These are phyloP conservation scores for Protonemura montana DNA, from an alignment of 2,888 invertebrate species.

Conservation along the genomic window DNA sequence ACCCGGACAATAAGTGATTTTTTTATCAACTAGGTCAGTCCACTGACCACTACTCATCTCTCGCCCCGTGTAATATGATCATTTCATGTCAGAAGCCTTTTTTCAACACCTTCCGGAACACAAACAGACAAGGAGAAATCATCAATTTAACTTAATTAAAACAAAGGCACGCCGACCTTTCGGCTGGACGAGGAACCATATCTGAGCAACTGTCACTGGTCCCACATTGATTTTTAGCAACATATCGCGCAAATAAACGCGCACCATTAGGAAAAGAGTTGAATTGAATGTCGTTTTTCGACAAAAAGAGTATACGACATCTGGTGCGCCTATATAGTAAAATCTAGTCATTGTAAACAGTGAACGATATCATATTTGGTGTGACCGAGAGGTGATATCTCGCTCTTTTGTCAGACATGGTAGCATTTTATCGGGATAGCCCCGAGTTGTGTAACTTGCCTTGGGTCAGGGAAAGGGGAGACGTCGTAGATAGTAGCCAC, in stretches of 20 bases:
- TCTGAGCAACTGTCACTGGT: not conserved
- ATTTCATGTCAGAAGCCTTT: not conserved
- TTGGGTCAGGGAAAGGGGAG: too few relatives aligned
- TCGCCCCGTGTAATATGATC: not conserved
- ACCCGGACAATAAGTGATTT: too few relatives aligned
- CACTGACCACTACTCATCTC: too few relatives aligned
- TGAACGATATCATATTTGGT: too few relatives aligned
- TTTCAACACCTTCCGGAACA: not conserved
- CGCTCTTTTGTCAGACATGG: too few relatives aligned
- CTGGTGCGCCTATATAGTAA: too few relatives aligned
- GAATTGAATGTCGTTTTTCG: not conserved
- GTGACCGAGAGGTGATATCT: too few relatives aligned
- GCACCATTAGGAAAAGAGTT: not conserved
- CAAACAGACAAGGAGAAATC: not conserved
- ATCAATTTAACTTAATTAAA: conserved; percentile 20
- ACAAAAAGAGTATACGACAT: not conserved
- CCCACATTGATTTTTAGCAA: not conserved
- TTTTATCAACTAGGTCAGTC: too few relatives aligned
- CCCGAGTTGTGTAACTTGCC: too few relatives aligned
- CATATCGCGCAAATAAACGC: not conserved
- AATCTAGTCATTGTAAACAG: too few relatives aligned
- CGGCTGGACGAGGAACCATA: not conserved
- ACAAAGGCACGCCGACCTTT: not conserved
- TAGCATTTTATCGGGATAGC: too few relatives aligned
- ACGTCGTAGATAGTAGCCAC: too few relatives aligned